Conservation (phyloP, 2,888 invertebrate species). For the Diplolepis rosae region DNA sequence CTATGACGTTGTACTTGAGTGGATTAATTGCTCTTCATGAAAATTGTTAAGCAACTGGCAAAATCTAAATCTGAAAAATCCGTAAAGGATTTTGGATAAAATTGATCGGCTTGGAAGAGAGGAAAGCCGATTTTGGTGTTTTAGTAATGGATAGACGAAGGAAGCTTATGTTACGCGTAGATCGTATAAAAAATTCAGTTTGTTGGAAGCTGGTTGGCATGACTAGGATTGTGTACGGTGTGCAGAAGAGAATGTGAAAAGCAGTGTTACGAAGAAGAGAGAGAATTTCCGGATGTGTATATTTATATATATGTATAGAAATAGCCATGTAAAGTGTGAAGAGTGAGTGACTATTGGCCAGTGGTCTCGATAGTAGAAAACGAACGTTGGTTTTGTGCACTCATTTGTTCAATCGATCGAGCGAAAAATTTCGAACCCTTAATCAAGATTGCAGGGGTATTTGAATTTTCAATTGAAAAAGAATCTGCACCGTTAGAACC, state of each 20-base stretch:
- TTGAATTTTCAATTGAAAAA: constrained; percentile 67
- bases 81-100: background rate
- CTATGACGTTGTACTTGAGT: background rate
- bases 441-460: constrained; percentile 69
- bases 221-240: constrained; percentile 25
- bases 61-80: background rate
- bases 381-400: constrained; percentile 47
- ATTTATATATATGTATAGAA: constrained; percentile 36
- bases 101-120: background rate
- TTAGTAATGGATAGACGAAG: constrained; percentile 16
- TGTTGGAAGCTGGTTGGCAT: constrained; percentile 26
- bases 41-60: background rate
- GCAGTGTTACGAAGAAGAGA: constrained; percentile 20
- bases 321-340: constrained; percentile 47
- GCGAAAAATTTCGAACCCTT: constrained; percentile 66
- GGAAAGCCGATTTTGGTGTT: constrained; percentile 9
- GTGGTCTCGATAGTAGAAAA: constrained; percentile 48
- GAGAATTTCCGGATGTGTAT: constrained; percentile 3
- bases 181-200: constrained; percentile 28
- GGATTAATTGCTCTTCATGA: background rate
- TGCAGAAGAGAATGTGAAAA: constrained; percentile 21
- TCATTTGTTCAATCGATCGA: constrained; percentile 66
- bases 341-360: constrained; percentile 52
- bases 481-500: constrained; percentile 16
- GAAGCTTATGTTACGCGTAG: constrained; percentile 24